Conservation (phyloP, 2,888 invertebrate genomes). For the Erebia ligea region DNA sequence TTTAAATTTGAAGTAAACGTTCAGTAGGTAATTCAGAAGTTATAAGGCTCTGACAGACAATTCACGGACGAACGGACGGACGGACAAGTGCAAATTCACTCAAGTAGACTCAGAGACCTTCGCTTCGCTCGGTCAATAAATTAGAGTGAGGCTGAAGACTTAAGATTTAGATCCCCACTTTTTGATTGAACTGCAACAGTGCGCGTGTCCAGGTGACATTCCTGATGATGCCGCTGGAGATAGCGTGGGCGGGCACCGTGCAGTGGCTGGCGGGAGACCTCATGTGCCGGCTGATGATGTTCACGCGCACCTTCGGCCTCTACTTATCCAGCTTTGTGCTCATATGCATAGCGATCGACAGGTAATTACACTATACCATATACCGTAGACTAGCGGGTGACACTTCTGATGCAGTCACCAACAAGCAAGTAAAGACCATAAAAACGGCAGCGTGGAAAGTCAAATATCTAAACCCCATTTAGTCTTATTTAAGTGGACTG, state of each 20-base stretch:
- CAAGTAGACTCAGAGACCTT: no score
- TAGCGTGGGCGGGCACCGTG: constrained; percentile 94
- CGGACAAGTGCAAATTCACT: no score
- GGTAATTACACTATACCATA: not conserved
- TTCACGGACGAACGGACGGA: no score
- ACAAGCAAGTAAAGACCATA: no score
- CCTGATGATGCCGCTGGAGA: constrained; percentile 95
- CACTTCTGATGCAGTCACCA: constrained; percentile 89
- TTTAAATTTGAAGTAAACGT: no score
- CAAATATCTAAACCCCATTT: no score
- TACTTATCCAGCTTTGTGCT: constrained; percentile 94
- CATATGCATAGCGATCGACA: constrained; percentile 93
- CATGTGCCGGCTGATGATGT: constrained; percentile 93
- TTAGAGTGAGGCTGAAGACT: not conserved
- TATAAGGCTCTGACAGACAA: no score
- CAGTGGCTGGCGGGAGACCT: constrained; percentile 93
- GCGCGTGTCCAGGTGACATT: constrained; percentile 88
- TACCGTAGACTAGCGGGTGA: not conserved
- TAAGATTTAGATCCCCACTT: constrained; percentile 5
- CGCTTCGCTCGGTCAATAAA: no score
- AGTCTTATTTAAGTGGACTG: no score
- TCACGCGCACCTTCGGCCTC: constrained; percentile 93
- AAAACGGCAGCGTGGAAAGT: no score
- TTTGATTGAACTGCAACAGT: constrained; percentile 43
- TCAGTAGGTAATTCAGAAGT: no score